phyloP scores from a whole-genome alignment of 2,113 vertebrate species.

The Fregetta grallaria region DNA sequence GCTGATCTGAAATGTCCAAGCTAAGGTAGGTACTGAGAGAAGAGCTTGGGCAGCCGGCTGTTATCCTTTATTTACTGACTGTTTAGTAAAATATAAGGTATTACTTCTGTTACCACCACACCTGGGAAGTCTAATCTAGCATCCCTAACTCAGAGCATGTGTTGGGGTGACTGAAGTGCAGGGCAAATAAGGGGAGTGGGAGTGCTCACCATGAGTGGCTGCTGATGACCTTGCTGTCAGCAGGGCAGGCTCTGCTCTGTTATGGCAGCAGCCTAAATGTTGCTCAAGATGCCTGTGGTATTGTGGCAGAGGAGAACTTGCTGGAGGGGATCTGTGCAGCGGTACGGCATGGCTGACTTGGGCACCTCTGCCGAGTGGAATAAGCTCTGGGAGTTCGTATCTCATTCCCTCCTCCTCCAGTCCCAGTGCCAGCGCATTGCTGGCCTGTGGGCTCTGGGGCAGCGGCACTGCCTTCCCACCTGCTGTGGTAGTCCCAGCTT shows the following conservation, averaged over 20 bases:
- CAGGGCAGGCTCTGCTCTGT: neutral
- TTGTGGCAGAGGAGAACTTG: neutral
- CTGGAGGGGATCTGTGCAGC: neutral
- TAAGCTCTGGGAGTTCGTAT: rapidly evolving
- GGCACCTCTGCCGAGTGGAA: neutral
- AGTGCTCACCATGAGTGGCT: neutral
- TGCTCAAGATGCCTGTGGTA: neutral
- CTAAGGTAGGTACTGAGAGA: neutral
- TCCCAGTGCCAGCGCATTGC: neutral
- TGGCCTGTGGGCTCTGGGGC: neutral
- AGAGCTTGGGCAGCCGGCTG: neutral
- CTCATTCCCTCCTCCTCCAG: neutral
- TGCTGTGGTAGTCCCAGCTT: rapidly evolving
- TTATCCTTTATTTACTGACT: neutral
- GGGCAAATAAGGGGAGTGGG: neutral
- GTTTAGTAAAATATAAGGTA: neutral
- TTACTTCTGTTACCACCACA: neutral
- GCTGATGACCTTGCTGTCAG: neutral
- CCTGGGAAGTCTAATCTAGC: neutral
- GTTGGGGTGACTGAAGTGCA: neutral
- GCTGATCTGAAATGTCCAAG: neutral
- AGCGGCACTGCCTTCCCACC: neutral
- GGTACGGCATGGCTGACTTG: rapidly evolving
- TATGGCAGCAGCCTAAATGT: neutral
- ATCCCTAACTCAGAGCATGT: neutral